Evolutionary conservation across 2,113 vertebrate genomes (phyloP).

Genomic region (Proterorhinus semilunaris): DNA sequence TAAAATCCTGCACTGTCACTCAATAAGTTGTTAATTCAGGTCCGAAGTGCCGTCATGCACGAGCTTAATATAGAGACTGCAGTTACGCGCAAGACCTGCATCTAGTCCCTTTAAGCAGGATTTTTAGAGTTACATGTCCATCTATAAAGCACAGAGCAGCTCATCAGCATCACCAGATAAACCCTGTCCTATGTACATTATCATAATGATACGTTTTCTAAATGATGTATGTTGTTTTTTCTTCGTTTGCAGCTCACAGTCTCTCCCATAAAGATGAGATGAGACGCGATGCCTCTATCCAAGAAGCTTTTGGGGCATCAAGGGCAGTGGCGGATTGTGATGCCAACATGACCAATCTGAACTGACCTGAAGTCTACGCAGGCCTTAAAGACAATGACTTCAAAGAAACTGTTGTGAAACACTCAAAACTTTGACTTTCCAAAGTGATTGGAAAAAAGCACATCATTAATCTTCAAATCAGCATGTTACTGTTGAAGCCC

Average conservation of each 20-base stretch:
- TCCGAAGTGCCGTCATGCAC: too few species aligned
- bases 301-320: constrained; percentile 7
- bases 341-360: constrained; percentile 51
- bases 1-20: too few species aligned
- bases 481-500: constrained; percentile 54
- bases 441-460: constrained; percentile 54
- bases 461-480: constrained; percentile 66
- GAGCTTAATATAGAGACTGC: too few species aligned
- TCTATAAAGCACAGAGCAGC: constrained; percentile 44
- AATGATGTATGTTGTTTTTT: constrained; percentile 27
- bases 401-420: constrained; percentile 38
- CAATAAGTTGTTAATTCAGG: too few species aligned
- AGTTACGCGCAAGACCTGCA: too few species aligned
- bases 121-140: constrained; percentile 62
- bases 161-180: constrained; percentile 9
- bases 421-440: constrained; percentile 38
- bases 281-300: constrained; percentile 38
- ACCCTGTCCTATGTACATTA: constrained; percentile 30
- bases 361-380: constrained; percentile 10
- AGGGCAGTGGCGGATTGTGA: constrained; percentile 26
- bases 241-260: constrained; percentile 52
- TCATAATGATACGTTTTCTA: constrained; percentile 20
- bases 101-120: constrained; percentile 17
- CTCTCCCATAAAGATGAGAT: constrained; percentile 60
- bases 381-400: constrained; percentile 14